Percentiles rank a stretch among this genome's conserved stretches.
Evolutionary conservation across 2,797 vertebrate genomes (phyloP).

Genomic region (Heterohyrax brucei): DNA sequence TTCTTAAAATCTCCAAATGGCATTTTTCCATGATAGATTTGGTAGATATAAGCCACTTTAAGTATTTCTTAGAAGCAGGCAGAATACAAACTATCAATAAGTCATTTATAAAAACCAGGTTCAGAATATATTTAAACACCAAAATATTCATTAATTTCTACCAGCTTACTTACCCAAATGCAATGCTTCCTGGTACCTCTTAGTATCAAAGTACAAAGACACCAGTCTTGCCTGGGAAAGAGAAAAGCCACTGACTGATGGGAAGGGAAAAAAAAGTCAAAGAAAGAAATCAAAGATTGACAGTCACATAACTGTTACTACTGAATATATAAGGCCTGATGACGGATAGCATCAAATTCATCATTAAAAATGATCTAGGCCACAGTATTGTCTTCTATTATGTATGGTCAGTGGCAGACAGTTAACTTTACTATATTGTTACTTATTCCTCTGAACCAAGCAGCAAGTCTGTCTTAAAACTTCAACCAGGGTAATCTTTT

Average conservation of each 20-base stretch:
- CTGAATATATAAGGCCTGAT: slow-evolving; percentile 59
- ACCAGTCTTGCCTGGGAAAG: slow-evolving; percentile 96
- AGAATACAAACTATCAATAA: slow-evolving; percentile 64
- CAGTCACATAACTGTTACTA: slow-evolving; percentile 72
- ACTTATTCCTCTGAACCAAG: slow-evolving; percentile 56
- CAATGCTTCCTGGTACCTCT: slow-evolving; percentile 98
- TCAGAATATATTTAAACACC: slow-evolving; percentile 66
- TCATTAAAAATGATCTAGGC: slow-evolving; percentile 4
- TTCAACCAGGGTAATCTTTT: slow-evolving; percentile 40
- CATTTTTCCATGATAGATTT: slow-evolving; percentile 59
- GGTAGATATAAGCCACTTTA: slow-evolving; percentile 55
- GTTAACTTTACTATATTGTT: slow-evolving; percentile 19
- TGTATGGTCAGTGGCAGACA: slow-evolving; percentile 8
- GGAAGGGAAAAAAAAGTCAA: slow-evolving; percentile 63
- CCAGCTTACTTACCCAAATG: slow-evolving; percentile 95
- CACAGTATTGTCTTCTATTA: slow-evolving; percentile 5
- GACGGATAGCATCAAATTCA: slow-evolving; percentile 54
- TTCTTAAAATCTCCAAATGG: slow-evolving; percentile 55
- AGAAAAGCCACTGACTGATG: slow-evolving; percentile 86
- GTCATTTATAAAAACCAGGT: slow-evolving; percentile 45
- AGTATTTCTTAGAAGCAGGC: slow-evolving; percentile 39
- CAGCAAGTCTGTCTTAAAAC: slow-evolving; percentile 57
- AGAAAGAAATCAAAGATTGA: slow-evolving; percentile 75
- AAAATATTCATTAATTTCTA: slow-evolving; percentile 79
- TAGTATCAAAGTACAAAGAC: slow-evolving; percentile 99